Evolutionary conservation across 2,797 vertebrate species (phyloP), one percentile per base, ranked within the genome.

Genomic region (Myripristis jacobus): DNA sequence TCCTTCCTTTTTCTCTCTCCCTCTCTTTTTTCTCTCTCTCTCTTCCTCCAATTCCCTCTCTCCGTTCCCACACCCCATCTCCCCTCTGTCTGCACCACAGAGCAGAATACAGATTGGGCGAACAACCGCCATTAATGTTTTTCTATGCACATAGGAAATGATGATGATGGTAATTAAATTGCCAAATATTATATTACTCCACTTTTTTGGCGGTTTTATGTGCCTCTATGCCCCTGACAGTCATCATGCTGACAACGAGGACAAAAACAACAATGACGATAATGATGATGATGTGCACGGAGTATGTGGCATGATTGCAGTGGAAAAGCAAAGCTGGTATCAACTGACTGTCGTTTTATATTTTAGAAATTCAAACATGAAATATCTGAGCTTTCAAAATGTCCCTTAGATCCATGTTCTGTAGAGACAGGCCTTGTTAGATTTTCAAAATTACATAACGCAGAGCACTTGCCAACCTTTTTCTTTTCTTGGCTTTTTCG

Each of bases 51-150:
- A 6, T 69, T 34, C 70, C 75, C 73, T 72, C 73, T 57, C 64
- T 52, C 31, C 36, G 31, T 69, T 66, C 66, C 62, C 31, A 34
- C 1, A 19, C 57, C 24, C 29, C 43, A 22, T 6, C 19, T 47
- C 53, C 77, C 70, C 60, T 52, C 53, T 65, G 38, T 68, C 64
- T 63, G 66, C 73, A 71, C 54, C 61, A 51, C 38, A 54, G 69
- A 75, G 71, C 46, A 70, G 80, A 81, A 87, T 84, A 75, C 77
- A 84, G 75, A 88, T 81, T 43, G 75, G 66, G 77, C 59, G 65
- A 86, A 73, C 60, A 61, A 61, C 50, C 29, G 47, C 36, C 63
- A 70, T 55, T 85, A 75, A 80, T 75, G 67, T 72, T 82, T 76
- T 31, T 70, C 55, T 29, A 61, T 55, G 31, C 66, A 66, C 41